Evolutionary conservation across 2,113 vertebrate genomes (phyloP).

Genomic region (Nerophis lumbriciformis): DNA sequence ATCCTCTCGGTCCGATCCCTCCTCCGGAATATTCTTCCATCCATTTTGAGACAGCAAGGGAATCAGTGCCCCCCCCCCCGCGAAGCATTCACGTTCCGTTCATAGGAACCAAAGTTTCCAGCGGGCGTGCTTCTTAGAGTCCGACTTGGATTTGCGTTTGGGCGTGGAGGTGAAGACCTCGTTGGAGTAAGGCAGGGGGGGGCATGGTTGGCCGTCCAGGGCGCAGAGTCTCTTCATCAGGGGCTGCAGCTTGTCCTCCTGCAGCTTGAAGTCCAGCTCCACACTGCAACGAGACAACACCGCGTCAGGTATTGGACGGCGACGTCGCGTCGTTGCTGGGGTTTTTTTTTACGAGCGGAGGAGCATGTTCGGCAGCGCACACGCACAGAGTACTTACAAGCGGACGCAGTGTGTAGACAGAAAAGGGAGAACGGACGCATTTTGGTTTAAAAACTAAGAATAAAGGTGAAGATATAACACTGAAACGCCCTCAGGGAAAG

Average conservation of each 20-base stretch:
- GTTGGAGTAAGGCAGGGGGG: constrained; percentile 92
- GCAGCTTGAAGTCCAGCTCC: constrained; percentile 96
- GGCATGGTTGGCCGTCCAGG: constrained; percentile 84
- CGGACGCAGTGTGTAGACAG: too few species aligned
- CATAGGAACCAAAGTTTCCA: constrained; percentile 99
- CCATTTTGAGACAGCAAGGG: constrained; percentile 60
- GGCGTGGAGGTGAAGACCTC: constrained; percentile 92
- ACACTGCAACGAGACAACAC: constrained; percentile 74
- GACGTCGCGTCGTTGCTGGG: too few species aligned
- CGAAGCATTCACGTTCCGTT: constrained; percentile 49
- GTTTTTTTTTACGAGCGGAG: too few species aligned
- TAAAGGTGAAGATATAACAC: too few species aligned
- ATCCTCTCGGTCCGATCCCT: constrained; percentile 26
- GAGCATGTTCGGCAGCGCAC: too few species aligned
- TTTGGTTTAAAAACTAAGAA: too few species aligned
- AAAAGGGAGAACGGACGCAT: too few species aligned
- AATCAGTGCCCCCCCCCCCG: constrained; percentile 28
- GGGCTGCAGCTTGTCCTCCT: constrained; percentile 95
- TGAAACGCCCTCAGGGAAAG: too few species aligned
- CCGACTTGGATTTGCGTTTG: constrained; percentile 96
- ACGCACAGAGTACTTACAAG: too few species aligned
- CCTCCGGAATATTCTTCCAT: constrained; percentile 51
- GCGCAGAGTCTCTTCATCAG: constrained; percentile 92
- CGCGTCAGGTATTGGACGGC: neutral
- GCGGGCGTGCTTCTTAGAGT: constrained; percentile 96